Evolutionary conservation across 2,888 invertebrate genomes (phyloP).

Genomic region (Dendrolimus houi): DNA sequence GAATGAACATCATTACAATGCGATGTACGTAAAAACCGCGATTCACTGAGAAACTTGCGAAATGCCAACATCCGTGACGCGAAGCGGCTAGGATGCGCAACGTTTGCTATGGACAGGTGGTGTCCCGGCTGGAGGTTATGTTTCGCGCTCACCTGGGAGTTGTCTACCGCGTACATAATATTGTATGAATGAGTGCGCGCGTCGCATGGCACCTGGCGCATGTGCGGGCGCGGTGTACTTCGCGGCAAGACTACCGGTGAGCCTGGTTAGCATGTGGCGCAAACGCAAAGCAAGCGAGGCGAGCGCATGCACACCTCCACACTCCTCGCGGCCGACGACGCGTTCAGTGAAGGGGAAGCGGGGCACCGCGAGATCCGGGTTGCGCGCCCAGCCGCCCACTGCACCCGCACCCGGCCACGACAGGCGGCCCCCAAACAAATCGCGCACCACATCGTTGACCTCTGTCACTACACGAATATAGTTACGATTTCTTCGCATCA

Average conservation of each 20-base stretch:
- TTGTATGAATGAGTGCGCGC: conserved; percentile 46
- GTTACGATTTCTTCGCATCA: conserved; percentile 24
- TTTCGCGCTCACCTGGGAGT: conserved; percentile 68
- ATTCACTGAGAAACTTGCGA: conserved; percentile 34
- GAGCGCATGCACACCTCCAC: conserved; percentile 49
- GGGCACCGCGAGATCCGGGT: conserved; percentile 71
- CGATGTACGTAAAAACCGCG: conserved; percentile 34
- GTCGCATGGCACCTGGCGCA: conserved; percentile 49
- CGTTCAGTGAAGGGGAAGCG: conserved; percentile 72
- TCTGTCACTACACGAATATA: conserved; percentile 43
- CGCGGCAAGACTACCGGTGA: conserved; percentile 57
- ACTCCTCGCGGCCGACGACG: conserved; percentile 34
- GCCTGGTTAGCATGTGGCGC: conserved; percentile 22
- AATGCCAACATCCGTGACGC: conserved; percentile 26
- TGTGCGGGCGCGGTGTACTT: conserved; percentile 51
- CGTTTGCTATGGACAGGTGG: conserved; percentile 18
- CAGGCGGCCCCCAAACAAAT: conserved; percentile 58
- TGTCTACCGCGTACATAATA: conserved; percentile 71
- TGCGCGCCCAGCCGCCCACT: conserved; percentile 72
- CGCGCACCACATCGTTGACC: conserved; percentile 40
- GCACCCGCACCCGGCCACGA: conserved; percentile 31
- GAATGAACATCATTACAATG: conserved; percentile 62
- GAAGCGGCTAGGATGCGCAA: conserved; percentile 16
- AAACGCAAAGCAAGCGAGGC: conserved; percentile 12
- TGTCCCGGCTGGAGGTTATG: conserved; percentile 25